Evolutionary conservation across 2,113 vertebrate genomes (phyloP).

Genomic region (Penelope pileata): DNA sequence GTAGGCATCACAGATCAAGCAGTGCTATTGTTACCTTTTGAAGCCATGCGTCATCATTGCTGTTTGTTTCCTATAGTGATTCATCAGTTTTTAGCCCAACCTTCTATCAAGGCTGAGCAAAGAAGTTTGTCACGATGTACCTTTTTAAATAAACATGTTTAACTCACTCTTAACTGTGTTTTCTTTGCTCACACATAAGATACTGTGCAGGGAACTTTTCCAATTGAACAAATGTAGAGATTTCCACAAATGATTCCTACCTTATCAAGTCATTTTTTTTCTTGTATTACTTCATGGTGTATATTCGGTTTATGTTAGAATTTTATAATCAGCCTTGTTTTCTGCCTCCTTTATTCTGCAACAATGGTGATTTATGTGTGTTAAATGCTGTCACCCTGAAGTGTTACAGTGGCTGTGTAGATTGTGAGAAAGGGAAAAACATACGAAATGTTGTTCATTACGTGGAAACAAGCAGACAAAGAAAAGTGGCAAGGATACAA

Average conservation of each 20-base stretch:
- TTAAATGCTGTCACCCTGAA: neutral
- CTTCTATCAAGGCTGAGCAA: slow-evolving; percentile 46
- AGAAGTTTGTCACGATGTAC: slow-evolving; percentile 31
- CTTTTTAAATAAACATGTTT: slow-evolving; percentile 11
- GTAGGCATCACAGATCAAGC: neutral
- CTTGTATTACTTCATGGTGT: neutral
- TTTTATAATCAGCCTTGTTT: slow-evolving; percentile 7
- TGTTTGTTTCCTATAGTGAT: slow-evolving; percentile 57
- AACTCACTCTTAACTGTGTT: neutral
- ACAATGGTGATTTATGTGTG: neutral
- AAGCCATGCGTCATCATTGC: slow-evolving; percentile 28
- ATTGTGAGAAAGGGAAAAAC: neutral
- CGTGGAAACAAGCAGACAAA: slow-evolving; percentile 40
- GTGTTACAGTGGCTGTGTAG: neutral
- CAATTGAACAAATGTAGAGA: neutral
- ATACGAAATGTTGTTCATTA: neutral
- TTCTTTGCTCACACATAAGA: neutral
- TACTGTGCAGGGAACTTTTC: neutral
- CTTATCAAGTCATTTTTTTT: neutral
- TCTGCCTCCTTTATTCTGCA: neutral
- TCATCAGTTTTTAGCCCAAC: slow-evolving; percentile 46
- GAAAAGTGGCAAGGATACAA: neutral
- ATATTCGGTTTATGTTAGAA: neutral
- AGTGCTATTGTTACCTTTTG: slow-evolving; percentile 30
- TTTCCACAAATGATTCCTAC: neutral